These are phyloP conservation scores for Eupithecia insigniata DNA, from an alignment of 2,888 invertebrate genomes.

Conservation along the genomic window DNA sequence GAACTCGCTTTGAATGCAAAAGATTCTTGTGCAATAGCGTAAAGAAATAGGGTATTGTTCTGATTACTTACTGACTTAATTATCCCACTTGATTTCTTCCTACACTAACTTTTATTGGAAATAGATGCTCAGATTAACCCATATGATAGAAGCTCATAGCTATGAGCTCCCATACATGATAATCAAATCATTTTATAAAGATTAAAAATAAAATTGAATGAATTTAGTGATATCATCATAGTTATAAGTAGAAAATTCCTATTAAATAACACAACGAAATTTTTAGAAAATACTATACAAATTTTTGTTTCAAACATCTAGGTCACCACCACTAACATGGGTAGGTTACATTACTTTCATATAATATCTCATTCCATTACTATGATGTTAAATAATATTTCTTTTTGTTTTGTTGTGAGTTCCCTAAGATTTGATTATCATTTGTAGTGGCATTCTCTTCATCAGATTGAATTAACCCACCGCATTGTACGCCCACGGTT, in stretches of 20 bases:
- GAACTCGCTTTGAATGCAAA: conserved; percentile 32
- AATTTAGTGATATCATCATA: neutral
- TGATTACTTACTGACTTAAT: conserved; percentile 11
- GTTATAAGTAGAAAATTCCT: neutral
- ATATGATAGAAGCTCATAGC: conserved; percentile 9
- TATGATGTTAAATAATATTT: conserved; percentile 1
- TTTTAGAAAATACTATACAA: neutral
- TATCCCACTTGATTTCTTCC: conserved; percentile 18
- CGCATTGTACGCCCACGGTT: conserved; percentile 53
- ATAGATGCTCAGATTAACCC: conserved; percentile 25
- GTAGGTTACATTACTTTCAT: conserved; percentile 5
- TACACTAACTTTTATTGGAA: conserved; percentile 18
- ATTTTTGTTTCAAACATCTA: conserved; percentile 3
- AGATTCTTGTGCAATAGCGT: conserved; percentile 22
- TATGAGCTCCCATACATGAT: conserved; percentile 15
- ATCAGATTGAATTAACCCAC: conserved; percentile 50
- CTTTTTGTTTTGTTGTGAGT: conserved; percentile 16
- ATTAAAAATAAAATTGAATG: neutral
- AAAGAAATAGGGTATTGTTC: conserved; percentile 19
- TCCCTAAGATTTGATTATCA: conserved; percentile 35
- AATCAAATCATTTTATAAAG: conserved; percentile 20
- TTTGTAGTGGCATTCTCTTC: conserved; percentile 28
- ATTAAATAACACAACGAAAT: neutral
- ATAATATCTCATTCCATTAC: conserved; percentile 16
- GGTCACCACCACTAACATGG: neutral